Evolutionary conservation across 2,888 invertebrate genomes (phyloP).

Genomic region (Drosophila merina): DNA sequence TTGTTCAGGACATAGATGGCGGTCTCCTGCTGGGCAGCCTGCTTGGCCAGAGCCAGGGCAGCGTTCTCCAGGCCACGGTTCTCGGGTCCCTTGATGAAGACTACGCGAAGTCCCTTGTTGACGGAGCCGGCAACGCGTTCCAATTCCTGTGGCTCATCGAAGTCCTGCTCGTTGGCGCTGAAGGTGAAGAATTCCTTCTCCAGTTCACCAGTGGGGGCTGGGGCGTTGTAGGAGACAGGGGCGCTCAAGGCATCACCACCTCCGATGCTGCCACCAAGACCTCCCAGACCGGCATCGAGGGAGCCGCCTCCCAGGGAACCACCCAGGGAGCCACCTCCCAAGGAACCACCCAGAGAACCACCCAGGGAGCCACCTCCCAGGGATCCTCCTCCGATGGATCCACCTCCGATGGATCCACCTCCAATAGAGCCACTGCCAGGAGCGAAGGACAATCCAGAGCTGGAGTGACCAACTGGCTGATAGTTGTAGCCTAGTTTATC

Average conservation of each 20-base stretch:
- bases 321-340: conserved; percentile 24
- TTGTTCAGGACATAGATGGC: conserved; percentile 78
- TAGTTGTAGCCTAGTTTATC: conserved; percentile 79
- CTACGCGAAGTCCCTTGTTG: conserved; percentile 72
- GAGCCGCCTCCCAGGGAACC: conserved; percentile 30
- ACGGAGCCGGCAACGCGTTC: conserved; percentile 61
- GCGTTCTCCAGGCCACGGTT: conserved; percentile 74
- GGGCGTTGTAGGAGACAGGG: conserved; percentile 61
- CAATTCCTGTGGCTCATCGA: conserved; percentile 61
- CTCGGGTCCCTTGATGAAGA: conserved; percentile 80
- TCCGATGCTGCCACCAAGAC: conserved; percentile 18
- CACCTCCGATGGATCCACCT: conserved; percentile 33
- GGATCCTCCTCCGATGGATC: conserved; percentile 35
- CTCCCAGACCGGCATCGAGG: conserved; percentile 22
- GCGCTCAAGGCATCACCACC: conserved; percentile 43
- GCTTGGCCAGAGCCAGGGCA: conserved; percentile 72
- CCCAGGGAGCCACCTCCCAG: conserved; percentile 37
- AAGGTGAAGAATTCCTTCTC: conserved; percentile 76
- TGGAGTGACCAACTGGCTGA: conserved; percentile 71
- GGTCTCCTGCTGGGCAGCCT: conserved; percentile 74
- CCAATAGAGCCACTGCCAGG: conserved; percentile 44
- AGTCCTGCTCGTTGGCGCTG: conserved; percentile 71
- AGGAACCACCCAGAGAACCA: conserved; percentile 24
- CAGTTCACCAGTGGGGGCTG: conserved; percentile 63
- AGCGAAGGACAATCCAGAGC: conserved; percentile 63